These are phyloP conservation scores for Heliconius hermathena DNA, from an alignment of 1,140 invertebrate genomes.

Conservation along the genomic window DNA sequence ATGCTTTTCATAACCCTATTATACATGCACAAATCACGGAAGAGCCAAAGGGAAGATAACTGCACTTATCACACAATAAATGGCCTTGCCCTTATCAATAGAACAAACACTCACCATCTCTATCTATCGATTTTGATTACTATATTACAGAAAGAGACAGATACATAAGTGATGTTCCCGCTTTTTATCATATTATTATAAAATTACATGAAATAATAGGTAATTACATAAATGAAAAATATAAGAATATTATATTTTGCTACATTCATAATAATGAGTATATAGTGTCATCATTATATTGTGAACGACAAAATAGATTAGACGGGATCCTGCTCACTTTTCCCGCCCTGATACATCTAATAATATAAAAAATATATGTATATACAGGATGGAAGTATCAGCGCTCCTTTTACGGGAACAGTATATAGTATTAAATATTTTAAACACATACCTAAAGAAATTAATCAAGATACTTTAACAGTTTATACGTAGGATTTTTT, in stretches of 20 bases:
- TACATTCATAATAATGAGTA: too few relatives aligned
- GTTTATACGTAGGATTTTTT: too few relatives aligned
- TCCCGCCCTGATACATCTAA: too few relatives aligned
- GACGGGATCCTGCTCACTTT: too few relatives aligned
- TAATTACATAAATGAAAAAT: neutral
- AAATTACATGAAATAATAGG: neutral
- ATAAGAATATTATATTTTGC: neutral
- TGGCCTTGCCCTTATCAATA: constrained; percentile 40
- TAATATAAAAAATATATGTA: too few relatives aligned
- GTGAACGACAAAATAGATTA: too few relatives aligned
- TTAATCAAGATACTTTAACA: too few relatives aligned
- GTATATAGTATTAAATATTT: too few relatives aligned
- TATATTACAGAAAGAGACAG: constrained; percentile 26
- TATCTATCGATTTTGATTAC: constrained; percentile 24
- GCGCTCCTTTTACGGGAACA: too few relatives aligned
- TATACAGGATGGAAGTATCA: too few relatives aligned
- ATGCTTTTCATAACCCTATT: constrained; percentile 17
- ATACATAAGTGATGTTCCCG: neutral
- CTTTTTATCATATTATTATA: neutral
- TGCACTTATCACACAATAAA: constrained; percentile 38
- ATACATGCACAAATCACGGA: constrained; percentile 37
- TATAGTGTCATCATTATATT: too few relatives aligned
- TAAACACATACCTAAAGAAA: too few relatives aligned
- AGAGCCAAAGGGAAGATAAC: constrained; percentile 38
- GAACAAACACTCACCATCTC: constrained; percentile 26